These are phyloP conservation scores for Boleophthalmus pectinirostris DNA, from an alignment of 2,113 vertebrate genomes.

Conservation along the genomic window DNA sequence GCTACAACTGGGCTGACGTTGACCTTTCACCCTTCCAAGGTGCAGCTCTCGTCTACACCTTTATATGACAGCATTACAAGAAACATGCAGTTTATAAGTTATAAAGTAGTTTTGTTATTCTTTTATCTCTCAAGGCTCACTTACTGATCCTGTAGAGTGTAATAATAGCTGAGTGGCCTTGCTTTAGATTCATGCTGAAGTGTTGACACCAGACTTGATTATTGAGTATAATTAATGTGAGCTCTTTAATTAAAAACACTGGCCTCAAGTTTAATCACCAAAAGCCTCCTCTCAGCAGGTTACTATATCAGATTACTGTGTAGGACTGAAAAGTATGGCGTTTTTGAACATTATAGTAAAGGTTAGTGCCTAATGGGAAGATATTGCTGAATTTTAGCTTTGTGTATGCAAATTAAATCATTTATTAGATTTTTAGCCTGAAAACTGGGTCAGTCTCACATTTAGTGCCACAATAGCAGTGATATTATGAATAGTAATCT, in stretches of 20 bases:
- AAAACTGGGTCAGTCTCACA: conserved; percentile 22
- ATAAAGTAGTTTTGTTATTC: neutral
- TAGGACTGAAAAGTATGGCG: conserved; percentile 64
- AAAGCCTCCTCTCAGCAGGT: conserved; percentile 69
- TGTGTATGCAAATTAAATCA: conserved; percentile 39
- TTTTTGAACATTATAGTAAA: conserved; percentile 70
- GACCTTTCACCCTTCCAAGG: conserved; percentile 94
- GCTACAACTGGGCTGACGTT: conserved; percentile 93
- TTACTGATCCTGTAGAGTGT: neutral
- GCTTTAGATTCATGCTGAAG: conserved; percentile 64
- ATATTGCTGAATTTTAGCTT: conserved; percentile 43
- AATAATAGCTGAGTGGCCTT: conserved; percentile 27
- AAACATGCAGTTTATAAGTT: neutral
- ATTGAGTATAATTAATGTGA: conserved; percentile 69
- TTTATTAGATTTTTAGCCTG: conserved; percentile 29
- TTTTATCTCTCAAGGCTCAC: neutral
- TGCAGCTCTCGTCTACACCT: conserved; percentile 30
- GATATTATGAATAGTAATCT: conserved; percentile 5
- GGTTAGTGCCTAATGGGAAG: conserved; percentile 55
- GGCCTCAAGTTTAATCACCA: conserved; percentile 73
- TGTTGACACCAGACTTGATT: conserved; percentile 67
- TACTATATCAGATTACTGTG: conserved; percentile 73
- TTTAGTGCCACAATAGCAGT: conserved; percentile 37
- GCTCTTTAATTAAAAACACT: conserved; percentile 72
- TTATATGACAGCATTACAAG: neutral